phyloP scores from a whole-genome alignment of 2,797 vertebrate genomes.

The Sebastes glaucus region DNA sequence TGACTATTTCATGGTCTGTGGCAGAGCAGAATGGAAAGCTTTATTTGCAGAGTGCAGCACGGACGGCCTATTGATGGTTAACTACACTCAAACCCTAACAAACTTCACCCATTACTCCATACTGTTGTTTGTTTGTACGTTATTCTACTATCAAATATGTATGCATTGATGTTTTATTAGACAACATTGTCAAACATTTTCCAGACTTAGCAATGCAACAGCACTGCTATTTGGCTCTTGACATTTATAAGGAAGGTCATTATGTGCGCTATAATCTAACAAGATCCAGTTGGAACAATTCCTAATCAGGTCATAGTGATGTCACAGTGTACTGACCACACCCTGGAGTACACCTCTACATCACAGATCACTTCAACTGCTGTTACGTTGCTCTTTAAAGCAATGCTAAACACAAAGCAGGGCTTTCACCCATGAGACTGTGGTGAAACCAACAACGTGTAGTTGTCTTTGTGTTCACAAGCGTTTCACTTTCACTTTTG shows the following conservation, averaged over 20 bases:
- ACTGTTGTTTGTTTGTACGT: slow-evolving; percentile 7
- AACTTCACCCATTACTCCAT: slow-evolving; percentile 32
- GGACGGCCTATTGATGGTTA: slow-evolving; percentile 65
- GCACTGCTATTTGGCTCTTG: not conserved
- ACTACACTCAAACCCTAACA: slow-evolving; percentile 41
- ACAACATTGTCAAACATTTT: not conserved
- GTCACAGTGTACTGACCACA: not conserved
- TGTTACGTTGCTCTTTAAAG: not conserved
- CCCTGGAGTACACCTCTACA: not conserved
- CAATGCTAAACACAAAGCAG: not conserved
- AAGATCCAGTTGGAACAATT: not conserved
- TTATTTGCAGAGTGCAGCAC: slow-evolving; percentile 70
- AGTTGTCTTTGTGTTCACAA: no score
- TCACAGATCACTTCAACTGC: not conserved
- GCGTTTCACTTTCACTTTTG: no score
- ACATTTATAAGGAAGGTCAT: slow-evolving; percentile 35
- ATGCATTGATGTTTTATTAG: not conserved
- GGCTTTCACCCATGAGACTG: no score
- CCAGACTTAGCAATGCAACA: not conserved
- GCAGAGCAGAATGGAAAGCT: slow-evolving; percentile 74
- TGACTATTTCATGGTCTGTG: slow-evolving; percentile 80
- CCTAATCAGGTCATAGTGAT: slow-evolving; percentile 14
- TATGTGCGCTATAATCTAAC: slow-evolving; percentile 14
- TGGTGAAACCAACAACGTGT: no score
- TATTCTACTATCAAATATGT: not conserved